Evolutionary conservation across 1,140 invertebrate species (phyloP).

Genomic region (Leptinotarsa undecemlineata): DNA sequence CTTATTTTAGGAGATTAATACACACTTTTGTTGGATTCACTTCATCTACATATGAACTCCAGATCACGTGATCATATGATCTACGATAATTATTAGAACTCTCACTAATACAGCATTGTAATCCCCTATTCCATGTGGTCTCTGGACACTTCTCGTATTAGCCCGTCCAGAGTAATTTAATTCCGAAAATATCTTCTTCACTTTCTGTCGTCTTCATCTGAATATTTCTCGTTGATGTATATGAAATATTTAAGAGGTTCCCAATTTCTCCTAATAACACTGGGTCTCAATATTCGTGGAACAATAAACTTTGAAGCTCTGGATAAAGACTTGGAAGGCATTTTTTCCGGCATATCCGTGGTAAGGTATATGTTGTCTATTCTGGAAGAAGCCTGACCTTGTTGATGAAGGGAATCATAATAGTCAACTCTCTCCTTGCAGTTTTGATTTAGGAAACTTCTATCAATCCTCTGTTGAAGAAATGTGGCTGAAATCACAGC

Average conservation of each 20-base stretch:
- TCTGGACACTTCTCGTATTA: too few species aligned
- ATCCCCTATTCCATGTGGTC: too few species aligned
- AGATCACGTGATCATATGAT: too few species aligned
- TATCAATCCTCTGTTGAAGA: neutral
- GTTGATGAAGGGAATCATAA: neutral
- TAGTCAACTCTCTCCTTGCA: neutral
- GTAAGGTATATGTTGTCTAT: slow-evolving; percentile 8
- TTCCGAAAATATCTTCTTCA: neutral
- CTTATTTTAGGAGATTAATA: too few species aligned
- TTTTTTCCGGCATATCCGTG: neutral
- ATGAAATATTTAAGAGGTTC: neutral
- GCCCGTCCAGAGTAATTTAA: too few species aligned
- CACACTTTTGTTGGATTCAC: too few species aligned
- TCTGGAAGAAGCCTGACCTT: neutral
- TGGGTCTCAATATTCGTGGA: neutral
- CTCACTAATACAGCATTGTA: too few species aligned
- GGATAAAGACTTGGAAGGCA: too few species aligned
- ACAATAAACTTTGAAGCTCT: neutral
- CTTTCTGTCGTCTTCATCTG: slow-evolving; percentile 1
- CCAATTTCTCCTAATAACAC: neutral
- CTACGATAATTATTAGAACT: too few species aligned
- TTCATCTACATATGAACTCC: too few species aligned
- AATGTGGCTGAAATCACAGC: slow-evolving; percentile 7
- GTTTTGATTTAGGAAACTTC: neutral
- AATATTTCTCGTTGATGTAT: slow-evolving; percentile 1